Conservation (phyloP, 2,797 vertebrate genomes). For the Girardinus metallicus region DNA sequence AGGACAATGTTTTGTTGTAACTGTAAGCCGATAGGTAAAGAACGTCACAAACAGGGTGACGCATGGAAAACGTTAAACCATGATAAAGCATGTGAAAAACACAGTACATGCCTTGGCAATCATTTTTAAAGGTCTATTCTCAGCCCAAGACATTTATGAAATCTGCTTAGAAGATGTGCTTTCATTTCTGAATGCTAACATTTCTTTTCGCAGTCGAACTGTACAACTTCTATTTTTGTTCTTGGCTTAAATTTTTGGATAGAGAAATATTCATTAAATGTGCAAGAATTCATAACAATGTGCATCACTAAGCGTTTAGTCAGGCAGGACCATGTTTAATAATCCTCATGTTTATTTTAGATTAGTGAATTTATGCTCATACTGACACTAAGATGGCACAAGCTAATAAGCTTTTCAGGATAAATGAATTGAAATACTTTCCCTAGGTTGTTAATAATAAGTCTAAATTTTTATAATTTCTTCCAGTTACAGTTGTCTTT, state of each 20-base stretch:
- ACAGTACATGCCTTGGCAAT: not conserved
- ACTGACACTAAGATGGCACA: conserved; percentile 38
- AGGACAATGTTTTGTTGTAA: not conserved
- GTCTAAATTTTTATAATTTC: conserved; percentile 52
- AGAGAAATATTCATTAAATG: conserved; percentile 8
- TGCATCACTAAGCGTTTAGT: conserved; percentile 18
- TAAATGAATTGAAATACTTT: conserved; percentile 55
- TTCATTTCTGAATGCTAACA: not conserved
- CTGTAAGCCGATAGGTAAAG: not conserved
- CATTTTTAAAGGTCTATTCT: not conserved
- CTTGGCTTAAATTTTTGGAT: not conserved
- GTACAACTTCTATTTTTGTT: not conserved
- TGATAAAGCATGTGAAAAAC: not conserved
- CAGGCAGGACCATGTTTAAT: conserved; percentile 40
- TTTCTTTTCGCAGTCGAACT: not conserved
- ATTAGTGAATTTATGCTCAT: conserved; percentile 51
- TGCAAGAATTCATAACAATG: conserved; percentile 18
- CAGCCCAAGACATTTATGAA: not conserved
- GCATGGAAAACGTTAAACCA: not conserved
- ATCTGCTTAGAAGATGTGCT: not conserved
- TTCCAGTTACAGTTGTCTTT: conserved; percentile 56
- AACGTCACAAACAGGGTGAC: not conserved
- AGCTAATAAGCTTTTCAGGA: conserved; percentile 61
- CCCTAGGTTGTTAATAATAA: conserved; percentile 42
- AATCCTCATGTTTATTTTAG: conserved; percentile 51